These are phyloP conservation scores for Apostichopus leukothele DNA, from an alignment of 53 echinoderm and acorn worm genomes.

Conservation along the genomic window DNA sequence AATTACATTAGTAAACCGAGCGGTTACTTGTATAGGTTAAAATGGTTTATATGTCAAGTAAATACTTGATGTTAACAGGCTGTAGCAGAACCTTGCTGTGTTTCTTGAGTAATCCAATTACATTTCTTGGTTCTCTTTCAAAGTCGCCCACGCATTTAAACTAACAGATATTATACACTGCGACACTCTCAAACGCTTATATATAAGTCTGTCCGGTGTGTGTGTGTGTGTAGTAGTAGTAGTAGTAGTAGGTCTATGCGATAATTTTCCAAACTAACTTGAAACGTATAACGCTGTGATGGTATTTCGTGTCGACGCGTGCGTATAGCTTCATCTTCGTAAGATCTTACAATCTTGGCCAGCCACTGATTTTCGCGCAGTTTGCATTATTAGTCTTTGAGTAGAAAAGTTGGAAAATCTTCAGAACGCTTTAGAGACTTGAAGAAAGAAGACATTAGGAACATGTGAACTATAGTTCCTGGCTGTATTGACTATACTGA, in stretches of 20 bases:
- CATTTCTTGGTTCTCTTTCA: background rate
- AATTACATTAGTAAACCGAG: background rate
- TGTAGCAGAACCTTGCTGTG: background rate
- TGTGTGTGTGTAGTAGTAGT: no score
- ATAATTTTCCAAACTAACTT: background rate
- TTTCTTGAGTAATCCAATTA: background rate
- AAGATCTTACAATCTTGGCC: background rate
- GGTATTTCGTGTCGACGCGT: constrained; percentile 6
- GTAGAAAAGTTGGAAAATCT: constrained; percentile 4
- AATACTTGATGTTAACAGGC: no score
- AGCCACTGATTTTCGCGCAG: background rate
- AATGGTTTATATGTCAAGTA: no score
- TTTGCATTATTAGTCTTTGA: background rate
- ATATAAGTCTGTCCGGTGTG: no score
- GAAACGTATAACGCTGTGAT: background rate
- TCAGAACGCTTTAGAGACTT: background rate
- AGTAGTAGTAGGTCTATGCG: background rate
- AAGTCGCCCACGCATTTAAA: background rate
- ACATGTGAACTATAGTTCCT: background rate
- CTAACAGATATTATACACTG: background rate
- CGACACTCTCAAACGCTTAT: no score
- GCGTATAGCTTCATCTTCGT: constrained; percentile 13
- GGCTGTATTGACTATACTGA: background rate
- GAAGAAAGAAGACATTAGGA: background rate
- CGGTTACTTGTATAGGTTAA: background rate